Percentiles rank a stretch among this genome's conserved stretches.
Evolutionary conservation across 2,113 vertebrate species (phyloP).

Genomic region (Oreotragus oreotragus): DNA sequence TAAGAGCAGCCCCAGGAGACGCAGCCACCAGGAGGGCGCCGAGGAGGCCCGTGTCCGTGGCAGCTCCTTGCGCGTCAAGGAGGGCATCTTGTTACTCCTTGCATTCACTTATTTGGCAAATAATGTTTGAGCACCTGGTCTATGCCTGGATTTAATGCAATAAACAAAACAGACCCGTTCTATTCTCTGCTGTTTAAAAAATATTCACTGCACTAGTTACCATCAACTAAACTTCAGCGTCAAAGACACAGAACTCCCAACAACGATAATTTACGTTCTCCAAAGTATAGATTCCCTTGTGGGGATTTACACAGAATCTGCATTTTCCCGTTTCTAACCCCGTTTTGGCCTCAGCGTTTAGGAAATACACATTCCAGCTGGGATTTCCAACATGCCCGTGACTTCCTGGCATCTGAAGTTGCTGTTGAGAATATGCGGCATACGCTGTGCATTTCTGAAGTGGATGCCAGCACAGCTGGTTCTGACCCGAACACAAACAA

Average conservation of each 20-base stretch:
- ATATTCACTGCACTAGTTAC: neutral
- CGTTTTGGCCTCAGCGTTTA: neutral
- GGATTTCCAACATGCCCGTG: neutral
- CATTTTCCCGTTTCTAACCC: neutral
- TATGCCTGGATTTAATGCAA: neutral
- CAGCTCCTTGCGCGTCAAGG: neutral
- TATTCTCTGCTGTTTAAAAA: neutral
- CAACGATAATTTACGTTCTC: neutral
- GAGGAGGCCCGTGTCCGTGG: neutral
- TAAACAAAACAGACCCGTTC: neutral
- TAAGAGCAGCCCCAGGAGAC: rapidly evolving
- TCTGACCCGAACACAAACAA: neutral
- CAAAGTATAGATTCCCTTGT: neutral
- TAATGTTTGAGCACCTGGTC: neutral
- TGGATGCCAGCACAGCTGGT: slow-evolving; percentile 4
- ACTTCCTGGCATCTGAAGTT: neutral
- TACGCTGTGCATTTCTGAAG: neutral
- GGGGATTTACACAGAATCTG: neutral
- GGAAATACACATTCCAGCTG: neutral
- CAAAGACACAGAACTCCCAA: neutral
- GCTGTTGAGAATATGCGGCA: neutral
- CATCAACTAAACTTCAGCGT: neutral
- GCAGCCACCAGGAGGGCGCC: rapidly evolving
- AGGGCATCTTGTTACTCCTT: neutral
- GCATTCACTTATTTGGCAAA: neutral